Evolutionary conservation across 2,888 invertebrate genomes (phyloP).

Genomic region (Cerastis leucographa): DNA sequence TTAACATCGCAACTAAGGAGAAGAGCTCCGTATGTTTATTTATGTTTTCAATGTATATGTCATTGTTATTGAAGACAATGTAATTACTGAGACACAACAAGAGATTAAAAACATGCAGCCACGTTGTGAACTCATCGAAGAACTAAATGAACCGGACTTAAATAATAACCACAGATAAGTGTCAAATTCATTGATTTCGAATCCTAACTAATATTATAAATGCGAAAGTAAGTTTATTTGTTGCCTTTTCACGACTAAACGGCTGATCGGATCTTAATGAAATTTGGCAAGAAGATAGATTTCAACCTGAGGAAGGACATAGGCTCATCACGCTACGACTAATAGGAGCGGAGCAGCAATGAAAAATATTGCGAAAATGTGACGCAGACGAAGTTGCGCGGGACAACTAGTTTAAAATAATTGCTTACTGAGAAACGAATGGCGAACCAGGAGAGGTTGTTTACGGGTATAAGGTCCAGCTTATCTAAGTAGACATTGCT

Average conservation of each 20-base stretch:
- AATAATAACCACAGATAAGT: not conserved
- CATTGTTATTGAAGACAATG: not conserved
- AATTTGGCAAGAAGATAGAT: too few relatives aligned
- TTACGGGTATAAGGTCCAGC: not conserved
- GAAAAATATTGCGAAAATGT: too few relatives aligned
- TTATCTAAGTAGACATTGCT: not conserved
- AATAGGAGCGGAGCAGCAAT: too few relatives aligned
- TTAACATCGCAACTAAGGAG: not conserved
- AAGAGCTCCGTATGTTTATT: not conserved
- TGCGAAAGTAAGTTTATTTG: too few relatives aligned
- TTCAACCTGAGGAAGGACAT: too few relatives aligned
- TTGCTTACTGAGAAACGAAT: not conserved
- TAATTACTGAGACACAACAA: not conserved
- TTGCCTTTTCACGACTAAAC: too few relatives aligned
- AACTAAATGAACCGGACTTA: not conserved
- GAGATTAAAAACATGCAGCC: not conserved
- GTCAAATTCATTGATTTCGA: not conserved
- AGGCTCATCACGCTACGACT: too few relatives aligned
- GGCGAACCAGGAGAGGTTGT: not conserved
- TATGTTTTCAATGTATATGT: not conserved
- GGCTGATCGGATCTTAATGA: too few relatives aligned
- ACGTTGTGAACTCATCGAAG: not conserved
- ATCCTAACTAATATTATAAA: too few relatives aligned
- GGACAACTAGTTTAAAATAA: too few relatives aligned
- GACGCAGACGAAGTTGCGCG: too few relatives aligned